Base-by-base conservation (phyloP, 2,113 vertebrate genomes). In the Austrofundulus limnaeus region DNA sequence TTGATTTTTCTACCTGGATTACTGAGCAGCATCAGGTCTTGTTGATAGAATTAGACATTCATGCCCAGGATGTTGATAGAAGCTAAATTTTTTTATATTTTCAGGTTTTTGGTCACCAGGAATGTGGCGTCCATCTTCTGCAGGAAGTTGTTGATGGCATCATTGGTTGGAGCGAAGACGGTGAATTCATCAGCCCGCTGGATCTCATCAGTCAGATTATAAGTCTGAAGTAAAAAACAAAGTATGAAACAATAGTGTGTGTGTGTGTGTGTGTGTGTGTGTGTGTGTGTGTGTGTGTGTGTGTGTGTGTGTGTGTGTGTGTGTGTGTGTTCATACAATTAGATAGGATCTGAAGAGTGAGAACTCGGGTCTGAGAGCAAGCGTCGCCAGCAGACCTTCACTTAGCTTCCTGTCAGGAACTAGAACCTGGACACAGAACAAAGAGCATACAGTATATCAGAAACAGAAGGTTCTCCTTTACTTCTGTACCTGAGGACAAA, bases 301-400 rank as follows among this genome's bases (percentile, higher is more conserved):
- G 51, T 19, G 28, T 20, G 28, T 13, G 51, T 37, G 28, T 24
- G 14, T 43, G 1, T 23, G 17, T 10, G 45, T 7, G 16, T 25
- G 50, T 49, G 1, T 4, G 42, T 13, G 53, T 37, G 16, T 58
- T 70, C 94, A 76, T 93, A 94, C 97, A 20, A 92, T 88, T 4
- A 98, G 70, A 48, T 93, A 93, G 2, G 88, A 89, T 43, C 90
- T 91, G 92, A 97, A 98, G 46, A 93, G 90, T 25, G 95, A 95
- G 61, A 96, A 95, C 56, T 95, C 90, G 0, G 94, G 90, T 81
- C 93, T 94, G 75, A 93, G 91, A 8, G 87, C 90, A 21, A 99
- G 91, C 37, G 95, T 87, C 45, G 87, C 92, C 0, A 95, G 91
- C 70, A 96, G 84, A 45, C 88, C 80, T 0, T 90, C 66, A 34